These are phyloP conservation scores for Sphenodon punctatus DNA, from an alignment of 2,797 vertebrate species.

Conservation along the genomic window DNA sequence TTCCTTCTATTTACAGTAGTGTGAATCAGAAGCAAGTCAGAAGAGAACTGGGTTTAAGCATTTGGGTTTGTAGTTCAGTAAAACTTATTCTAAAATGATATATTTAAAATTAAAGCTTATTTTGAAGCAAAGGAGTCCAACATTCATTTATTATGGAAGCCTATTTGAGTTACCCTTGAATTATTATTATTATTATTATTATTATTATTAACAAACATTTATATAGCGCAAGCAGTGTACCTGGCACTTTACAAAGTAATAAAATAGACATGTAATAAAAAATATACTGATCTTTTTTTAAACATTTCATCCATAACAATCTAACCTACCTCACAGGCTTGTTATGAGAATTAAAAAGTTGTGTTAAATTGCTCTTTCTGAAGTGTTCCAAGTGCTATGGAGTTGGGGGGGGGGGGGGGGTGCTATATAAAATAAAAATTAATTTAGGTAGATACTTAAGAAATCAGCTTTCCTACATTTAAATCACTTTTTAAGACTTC, in stretches of 20 bases:
- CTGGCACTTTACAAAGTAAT: too few relatives aligned
- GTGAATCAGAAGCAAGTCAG: not conserved
- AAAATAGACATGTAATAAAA: too few relatives aligned
- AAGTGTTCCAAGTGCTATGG: too few relatives aligned
- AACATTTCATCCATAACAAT: not conserved
- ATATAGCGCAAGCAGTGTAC: too few relatives aligned
- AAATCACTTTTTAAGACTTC: not conserved
- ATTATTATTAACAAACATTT: too few relatives aligned
- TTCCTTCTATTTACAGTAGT: not conserved
- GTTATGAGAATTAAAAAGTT: too few relatives aligned
- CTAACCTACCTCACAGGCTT: too few relatives aligned
- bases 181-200: too few relatives aligned
- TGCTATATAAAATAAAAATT: too few relatives aligned
- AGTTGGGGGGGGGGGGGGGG: too few relatives aligned
- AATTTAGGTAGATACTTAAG: not conserved
- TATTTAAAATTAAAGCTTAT: not conserved
- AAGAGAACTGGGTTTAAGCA: not conserved
- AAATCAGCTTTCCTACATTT: not conserved
- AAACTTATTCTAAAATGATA: not conserved
- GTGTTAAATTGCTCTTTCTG: too few relatives aligned
- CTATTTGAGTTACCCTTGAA: not conserved
- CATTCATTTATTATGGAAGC: not conserved
- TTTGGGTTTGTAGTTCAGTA: not conserved
- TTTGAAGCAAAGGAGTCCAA: not conserved
- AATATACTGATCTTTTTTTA: not conserved